Evolutionary conservation across 92 coral and sea anemone genomes (phyloP).

Genomic region (Paramuricea clavata): DNA sequence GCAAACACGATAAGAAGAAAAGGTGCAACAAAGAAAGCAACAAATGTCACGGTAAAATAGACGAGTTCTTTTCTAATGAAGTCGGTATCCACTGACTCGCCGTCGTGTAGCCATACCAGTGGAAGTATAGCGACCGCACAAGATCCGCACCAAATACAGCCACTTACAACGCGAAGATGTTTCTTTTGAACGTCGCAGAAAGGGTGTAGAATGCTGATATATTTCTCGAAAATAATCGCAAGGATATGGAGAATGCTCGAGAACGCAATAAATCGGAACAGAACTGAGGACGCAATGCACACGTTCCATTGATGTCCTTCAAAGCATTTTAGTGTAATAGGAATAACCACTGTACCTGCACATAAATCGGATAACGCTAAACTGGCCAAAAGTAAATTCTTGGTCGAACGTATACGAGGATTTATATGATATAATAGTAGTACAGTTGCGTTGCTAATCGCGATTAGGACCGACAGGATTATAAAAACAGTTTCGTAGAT

Average conservation of each 20-base stretch:
- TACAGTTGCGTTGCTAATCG: conserved; percentile 11
- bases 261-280: conserved; percentile 35
- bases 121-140: neutral
- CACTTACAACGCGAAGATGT: conserved; percentile 18
- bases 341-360: conserved; percentile 24
- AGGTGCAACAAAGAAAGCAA: neutral
- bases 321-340: neutral
- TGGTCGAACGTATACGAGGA: conserved; percentile 6
- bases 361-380: conserved; percentile 21
- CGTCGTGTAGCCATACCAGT: conserved; percentile 7
- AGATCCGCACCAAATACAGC: conserved; percentile 21
- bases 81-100: neutral
- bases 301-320: neutral
- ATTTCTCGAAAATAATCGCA: conserved; percentile 33
- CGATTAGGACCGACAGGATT: conserved; percentile 17
- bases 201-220: conserved; percentile 35
- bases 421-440: conserved; percentile 12
- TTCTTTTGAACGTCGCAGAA: conserved; percentile 15
- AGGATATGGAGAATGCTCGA: conserved; percentile 37
- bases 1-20: conserved; percentile 26
- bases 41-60: conserved; percentile 2
- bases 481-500: neutral
- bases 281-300: conserved; percentile 11
- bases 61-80: conserved; percentile 1
- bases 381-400: conserved; percentile 35